Conservation (phyloP, 2,797 vertebrate genomes). For the Eulemur mongoz region DNA sequence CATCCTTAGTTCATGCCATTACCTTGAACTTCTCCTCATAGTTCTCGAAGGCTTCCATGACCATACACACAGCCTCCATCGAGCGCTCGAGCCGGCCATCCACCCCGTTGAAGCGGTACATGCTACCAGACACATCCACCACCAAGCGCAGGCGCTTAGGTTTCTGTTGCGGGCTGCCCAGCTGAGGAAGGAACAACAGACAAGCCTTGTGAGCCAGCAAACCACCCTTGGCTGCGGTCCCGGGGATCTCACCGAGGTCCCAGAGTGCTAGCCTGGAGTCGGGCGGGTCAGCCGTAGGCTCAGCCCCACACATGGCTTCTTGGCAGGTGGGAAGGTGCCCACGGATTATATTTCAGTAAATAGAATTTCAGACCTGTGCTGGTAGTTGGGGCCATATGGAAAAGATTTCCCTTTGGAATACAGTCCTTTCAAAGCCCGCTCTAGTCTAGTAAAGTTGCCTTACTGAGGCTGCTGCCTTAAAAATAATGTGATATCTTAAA, state of each 20-base stretch:
- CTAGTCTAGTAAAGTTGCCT: constrained; percentile 59
- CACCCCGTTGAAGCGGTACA: constrained; percentile 98
- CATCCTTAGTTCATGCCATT: constrained; percentile 57
- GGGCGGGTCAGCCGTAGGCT: neutral
- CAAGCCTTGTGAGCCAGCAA: neutral
- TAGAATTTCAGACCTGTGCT: constrained; percentile 30
- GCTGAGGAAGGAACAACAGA: constrained; percentile 82
- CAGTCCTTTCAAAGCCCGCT: neutral
- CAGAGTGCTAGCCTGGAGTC: neutral
- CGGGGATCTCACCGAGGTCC: neutral
- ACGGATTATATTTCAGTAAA: constrained; percentile 17
- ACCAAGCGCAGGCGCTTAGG: constrained; percentile 94
- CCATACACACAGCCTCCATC: constrained; percentile 98
- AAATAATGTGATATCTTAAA: constrained; percentile 30
- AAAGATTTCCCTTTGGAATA: constrained; percentile 58
- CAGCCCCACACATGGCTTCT: neutral
- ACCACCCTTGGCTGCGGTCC: neutral
- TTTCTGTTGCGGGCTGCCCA: constrained; percentile 94
- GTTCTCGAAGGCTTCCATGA: constrained; percentile 97
- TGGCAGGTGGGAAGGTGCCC: neutral
- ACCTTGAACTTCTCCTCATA: constrained; percentile 99
- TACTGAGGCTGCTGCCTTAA: constrained; percentile 32
- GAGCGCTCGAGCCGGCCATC: constrained; percentile 95
- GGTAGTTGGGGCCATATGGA: constrained; percentile 18
- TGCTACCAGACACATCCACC: constrained; percentile 96